These are phyloP conservation scores for Anniella stebbinsi DNA, from an alignment of 2,797 vertebrate species.

Conservation along the genomic window DNA sequence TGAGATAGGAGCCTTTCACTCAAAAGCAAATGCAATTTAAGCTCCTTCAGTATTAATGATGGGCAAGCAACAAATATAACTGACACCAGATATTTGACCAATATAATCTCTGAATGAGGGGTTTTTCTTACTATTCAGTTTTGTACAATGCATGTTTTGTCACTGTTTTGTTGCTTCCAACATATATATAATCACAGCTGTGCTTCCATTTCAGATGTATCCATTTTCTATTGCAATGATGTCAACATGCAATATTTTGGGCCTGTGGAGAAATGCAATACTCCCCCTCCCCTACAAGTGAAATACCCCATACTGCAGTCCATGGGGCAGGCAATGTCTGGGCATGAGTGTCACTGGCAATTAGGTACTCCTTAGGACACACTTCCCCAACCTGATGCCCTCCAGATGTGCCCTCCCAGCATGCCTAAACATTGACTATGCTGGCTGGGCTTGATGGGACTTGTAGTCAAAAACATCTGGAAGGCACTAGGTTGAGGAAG, in stretches of 20 bases:
- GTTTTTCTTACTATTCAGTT: background rate
- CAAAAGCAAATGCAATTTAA: background rate
- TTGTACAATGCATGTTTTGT: background rate
- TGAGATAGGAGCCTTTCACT: background rate
- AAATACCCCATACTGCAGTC: background rate
- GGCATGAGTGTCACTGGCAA: background rate
- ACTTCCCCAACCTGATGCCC: too few species aligned
- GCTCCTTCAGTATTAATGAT: background rate
- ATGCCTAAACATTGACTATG: too few species aligned
- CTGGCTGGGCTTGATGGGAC: too few species aligned
- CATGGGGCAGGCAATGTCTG: background rate
- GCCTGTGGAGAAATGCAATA: background rate
- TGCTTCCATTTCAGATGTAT: background rate
- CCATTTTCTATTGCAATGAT: background rate
- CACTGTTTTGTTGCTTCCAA: background rate
- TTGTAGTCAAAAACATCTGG: too few species aligned
- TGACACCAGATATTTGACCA: slow-evolving; percentile 3
- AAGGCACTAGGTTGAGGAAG: too few species aligned
- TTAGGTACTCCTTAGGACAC: background rate
- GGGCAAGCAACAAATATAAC: background rate
- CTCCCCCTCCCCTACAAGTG: background rate
- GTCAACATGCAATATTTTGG: background rate
- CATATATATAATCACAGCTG: background rate
- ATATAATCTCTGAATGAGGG: background rate
- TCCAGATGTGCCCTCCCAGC: too few species aligned